Evolutionary conservation across 1,140 invertebrate genomes (phyloP).

Genomic region (Metopolophium dirhodum): DNA sequence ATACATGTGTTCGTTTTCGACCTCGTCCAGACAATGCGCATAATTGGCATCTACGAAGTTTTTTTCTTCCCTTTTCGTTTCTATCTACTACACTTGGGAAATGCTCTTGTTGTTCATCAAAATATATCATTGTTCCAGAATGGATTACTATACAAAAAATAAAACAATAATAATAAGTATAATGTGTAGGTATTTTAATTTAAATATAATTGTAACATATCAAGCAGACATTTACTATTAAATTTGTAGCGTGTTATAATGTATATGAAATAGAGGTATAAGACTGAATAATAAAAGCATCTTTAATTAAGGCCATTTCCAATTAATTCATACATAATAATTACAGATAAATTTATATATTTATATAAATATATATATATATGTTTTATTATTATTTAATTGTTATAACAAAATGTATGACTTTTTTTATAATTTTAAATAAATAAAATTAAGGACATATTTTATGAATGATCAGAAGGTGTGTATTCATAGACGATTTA

Average conservation of each 20-base stretch:
- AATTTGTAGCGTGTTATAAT: neutral
- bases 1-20: constrained; percentile 31
- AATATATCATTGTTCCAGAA: neutral
- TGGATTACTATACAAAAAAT: neutral
- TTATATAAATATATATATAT: neutral
- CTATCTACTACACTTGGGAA: constrained; percentile 21
- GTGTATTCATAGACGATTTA: neutral
- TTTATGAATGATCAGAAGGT: neutral
- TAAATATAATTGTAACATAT: neutral
- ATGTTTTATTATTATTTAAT: neutral
- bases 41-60: constrained; percentile 45
- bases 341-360: neutral
- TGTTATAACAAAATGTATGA: neutral
- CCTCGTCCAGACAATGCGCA: constrained; percentile 18
- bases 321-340: neutral
- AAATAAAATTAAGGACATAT: neutral
- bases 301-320: neutral
- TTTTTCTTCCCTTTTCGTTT: constrained; percentile 41
- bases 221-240: constrained; percentile 11
- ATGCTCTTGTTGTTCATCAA: constrained; percentile 23
- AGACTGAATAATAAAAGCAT: neutral
- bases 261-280: neutral
- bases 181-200: neutral
- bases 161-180: neutral
- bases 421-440: neutral